Conservation (phyloP, 2,888 invertebrate species). For the Rhogogaster chlorosoma region DNA sequence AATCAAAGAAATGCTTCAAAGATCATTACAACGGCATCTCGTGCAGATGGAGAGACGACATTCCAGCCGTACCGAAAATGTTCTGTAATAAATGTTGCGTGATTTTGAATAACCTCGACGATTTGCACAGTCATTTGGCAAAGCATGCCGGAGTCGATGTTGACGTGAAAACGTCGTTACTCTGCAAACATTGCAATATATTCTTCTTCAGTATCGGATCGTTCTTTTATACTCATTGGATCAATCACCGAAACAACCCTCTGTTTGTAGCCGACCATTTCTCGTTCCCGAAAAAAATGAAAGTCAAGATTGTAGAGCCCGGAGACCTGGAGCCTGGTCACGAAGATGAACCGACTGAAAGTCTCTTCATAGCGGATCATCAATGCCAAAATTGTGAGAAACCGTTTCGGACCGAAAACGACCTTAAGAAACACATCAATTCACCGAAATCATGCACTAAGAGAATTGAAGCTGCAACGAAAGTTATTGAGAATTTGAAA, state of each 20-base stretch:
- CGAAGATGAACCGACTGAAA: conserved; percentile 26
- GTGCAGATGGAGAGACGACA: background rate
- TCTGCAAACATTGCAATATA: conserved; percentile 33
- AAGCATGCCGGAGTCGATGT: background rate
- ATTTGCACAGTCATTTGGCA: conserved; percentile 20
- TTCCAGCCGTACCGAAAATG: background rate
- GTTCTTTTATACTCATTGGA: conserved; percentile 37
- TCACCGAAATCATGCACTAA: background rate
- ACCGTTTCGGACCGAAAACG: conserved; percentile 16
- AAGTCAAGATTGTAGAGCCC: conserved; percentile 31
- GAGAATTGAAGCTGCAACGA: background rate
- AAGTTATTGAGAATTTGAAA: background rate
- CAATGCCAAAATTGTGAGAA: conserved; percentile 18
- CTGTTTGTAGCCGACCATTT: background rate
- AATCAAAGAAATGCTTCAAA: conserved; percentile 30
- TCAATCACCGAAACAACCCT: conserved; percentile 2
- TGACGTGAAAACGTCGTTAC: background rate
- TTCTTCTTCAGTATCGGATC: conserved; percentile 27
- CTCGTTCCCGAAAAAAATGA: background rate
- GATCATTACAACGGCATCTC: conserved; percentile 8
- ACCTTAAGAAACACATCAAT: conserved; percentile 20
- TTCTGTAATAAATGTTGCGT: conserved; percentile 33
- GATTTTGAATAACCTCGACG: conserved; percentile 19
- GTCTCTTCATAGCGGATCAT: conserved; percentile 28
- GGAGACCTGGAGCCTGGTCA: background rate